Percentiles rank a stretch among this genome's conserved stretches.
phyloP scores from a whole-genome alignment of 1,140 invertebrate genomes.

The Drosophila leontia region DNA sequence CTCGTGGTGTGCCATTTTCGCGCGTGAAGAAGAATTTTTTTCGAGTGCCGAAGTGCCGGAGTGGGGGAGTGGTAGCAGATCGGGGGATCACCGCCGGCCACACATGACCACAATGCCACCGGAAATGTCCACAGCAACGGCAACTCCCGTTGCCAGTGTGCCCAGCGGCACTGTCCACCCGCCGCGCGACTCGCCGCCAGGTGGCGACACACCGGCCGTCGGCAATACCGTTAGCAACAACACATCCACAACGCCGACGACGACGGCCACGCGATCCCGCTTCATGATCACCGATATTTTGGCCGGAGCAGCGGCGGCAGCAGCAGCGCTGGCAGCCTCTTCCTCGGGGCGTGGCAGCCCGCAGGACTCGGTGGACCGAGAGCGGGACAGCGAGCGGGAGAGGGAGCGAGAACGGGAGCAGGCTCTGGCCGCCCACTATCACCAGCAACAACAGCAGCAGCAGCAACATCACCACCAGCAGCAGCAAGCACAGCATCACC shows the following conservation, averaged over 20 bases:
- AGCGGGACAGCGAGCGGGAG: conserved; percentile 33
- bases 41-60: conserved; percentile 21
- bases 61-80: conserved; percentile 11
- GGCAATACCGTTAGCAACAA: conserved; percentile 27
- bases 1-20: not conserved
- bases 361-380: not conserved
- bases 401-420: conserved; percentile 58
- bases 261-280: conserved; percentile 88
- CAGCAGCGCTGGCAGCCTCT: conserved; percentile 60
- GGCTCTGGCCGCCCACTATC: conserved; percentile 40
- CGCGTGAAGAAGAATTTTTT: conserved; percentile 27
- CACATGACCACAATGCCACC: conserved; percentile 85
- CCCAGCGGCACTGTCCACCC: conserved; percentile 51
- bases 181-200: conserved; percentile 84
- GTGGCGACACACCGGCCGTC: conserved; percentile 78
- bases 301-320: conserved; percentile 86
- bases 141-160: conserved; percentile 77
- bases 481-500: conserved; percentile 54
- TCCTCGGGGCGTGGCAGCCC: conserved; percentile 47
- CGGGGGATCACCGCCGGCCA: conserved; percentile 23
- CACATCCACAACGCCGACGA: conserved; percentile 77
- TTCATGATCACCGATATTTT: conserved; percentile 93
- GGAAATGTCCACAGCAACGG: conserved; percentile 80
- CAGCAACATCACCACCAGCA: conserved; percentile 53
- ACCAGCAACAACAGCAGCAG: conserved; percentile 44